phyloP scores from a whole-genome alignment of 2,113 vertebrate species.

The Trogon surrucura region DNA sequence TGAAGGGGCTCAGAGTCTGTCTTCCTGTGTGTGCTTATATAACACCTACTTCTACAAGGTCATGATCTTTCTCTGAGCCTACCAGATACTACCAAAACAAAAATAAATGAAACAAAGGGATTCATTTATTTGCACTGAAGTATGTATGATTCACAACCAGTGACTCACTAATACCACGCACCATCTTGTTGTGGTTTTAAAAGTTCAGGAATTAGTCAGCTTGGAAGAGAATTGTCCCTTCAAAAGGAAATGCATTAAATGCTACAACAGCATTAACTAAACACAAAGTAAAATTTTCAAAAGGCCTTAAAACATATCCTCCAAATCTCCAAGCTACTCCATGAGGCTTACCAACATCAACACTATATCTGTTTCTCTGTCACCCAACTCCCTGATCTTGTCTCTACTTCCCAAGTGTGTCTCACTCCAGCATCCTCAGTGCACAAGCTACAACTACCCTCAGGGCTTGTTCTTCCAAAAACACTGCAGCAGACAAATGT shows the following conservation, averaged over 20 bases:
- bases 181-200: neutral
- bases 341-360: neutral
- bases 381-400: neutral
- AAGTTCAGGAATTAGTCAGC: neutral
- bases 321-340: neutral
- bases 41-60: neutral
- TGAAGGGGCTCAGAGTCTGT: neutral
- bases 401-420: neutral
- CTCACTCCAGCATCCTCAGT: neutral
- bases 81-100: neutral
- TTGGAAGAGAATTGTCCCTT: neutral
- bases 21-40: neutral
- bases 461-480: neutral
- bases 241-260: neutral
- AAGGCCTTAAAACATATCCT: neutral
- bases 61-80: neutral
- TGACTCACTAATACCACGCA: neutral
- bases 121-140: neutral
- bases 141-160: neutral
- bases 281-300: neutral
- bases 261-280: neutral
- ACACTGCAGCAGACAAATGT: fast-evolving
- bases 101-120: neutral
- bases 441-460: neutral
- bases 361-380: neutral